Conservation (phyloP, 1,140 invertebrate genomes). For the Panonychus citri region DNA sequence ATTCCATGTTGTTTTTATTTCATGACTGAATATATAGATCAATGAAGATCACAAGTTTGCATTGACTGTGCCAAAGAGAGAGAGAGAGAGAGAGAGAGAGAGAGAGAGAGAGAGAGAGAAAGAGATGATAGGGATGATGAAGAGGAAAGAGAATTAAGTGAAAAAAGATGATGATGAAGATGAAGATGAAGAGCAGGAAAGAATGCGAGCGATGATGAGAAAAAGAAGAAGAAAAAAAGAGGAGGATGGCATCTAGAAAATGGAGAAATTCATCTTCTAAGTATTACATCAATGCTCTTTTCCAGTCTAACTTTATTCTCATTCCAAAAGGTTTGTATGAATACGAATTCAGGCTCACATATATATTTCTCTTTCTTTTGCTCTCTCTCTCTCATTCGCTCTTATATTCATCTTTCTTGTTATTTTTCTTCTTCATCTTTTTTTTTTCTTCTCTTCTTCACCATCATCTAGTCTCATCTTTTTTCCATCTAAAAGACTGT, state of each 20-base stretch:
- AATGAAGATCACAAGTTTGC: neutral
- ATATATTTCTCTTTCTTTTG: too few relatives aligned
- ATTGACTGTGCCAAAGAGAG: neutral
- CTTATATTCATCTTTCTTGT: neutral
- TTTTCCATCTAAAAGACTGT: neutral
- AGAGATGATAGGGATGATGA: neutral
- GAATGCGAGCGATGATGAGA: neutral
- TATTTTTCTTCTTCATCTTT: neutral
- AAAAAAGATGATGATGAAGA: neutral
- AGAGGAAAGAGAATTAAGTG: neutral
- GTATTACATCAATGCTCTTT: neutral
- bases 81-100: neutral
- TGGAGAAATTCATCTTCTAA: neutral
- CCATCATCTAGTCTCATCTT: neutral
- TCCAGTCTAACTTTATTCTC: neutral
- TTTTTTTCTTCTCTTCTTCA: too few relatives aligned
- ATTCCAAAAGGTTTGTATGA: too few relatives aligned
- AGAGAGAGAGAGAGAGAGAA: neutral
- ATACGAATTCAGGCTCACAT: too few relatives aligned
- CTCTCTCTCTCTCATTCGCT: neutral
- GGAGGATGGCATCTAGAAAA: neutral
- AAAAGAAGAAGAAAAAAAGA: neutral
- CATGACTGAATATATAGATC: neutral
- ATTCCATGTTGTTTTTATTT: neutral
- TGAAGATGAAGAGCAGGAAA: neutral